Conservation (phyloP, 1,140 invertebrate species). For the Ridgeia piscesae region DNA sequence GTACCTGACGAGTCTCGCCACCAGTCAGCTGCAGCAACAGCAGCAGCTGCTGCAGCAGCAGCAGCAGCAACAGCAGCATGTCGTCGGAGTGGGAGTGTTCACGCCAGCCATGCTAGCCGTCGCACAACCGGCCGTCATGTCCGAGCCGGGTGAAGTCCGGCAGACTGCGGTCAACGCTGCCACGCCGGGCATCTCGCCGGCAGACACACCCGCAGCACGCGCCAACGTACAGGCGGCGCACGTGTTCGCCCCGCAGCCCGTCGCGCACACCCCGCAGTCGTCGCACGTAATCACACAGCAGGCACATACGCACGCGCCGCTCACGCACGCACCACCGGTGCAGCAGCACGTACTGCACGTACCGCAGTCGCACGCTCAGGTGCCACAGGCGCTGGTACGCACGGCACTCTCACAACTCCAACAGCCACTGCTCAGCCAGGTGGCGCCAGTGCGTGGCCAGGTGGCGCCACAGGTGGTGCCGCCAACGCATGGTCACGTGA, state of each 20-base stretch:
- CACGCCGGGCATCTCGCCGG: background rate
- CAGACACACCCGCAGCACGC: background rate
- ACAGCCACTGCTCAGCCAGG: background rate
- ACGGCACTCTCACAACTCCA: background rate
- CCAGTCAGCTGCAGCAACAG: background rate
- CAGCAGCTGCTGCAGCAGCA: background rate
- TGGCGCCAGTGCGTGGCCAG: background rate
- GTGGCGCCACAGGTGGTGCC: background rate
- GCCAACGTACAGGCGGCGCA: background rate
- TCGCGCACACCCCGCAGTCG: too few relatives aligned
- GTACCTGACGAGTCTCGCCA: constrained; percentile 2
- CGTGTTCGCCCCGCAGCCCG: too few relatives aligned
- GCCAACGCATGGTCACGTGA: background rate
- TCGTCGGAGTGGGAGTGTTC: background rate
- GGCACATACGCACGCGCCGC: background rate
- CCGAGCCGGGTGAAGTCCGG: background rate
- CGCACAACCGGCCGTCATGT: background rate
- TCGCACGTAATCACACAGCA: too few relatives aligned
- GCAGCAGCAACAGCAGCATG: too few relatives aligned
- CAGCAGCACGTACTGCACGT: background rate
- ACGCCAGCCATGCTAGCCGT: background rate
- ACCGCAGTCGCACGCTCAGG: background rate
- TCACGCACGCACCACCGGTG: background rate
- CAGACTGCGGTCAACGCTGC: background rate
- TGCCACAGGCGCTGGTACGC: background rate